Conservation (phyloP, 2,113 vertebrate genomes). For the Petaurus breviceps region DNA sequence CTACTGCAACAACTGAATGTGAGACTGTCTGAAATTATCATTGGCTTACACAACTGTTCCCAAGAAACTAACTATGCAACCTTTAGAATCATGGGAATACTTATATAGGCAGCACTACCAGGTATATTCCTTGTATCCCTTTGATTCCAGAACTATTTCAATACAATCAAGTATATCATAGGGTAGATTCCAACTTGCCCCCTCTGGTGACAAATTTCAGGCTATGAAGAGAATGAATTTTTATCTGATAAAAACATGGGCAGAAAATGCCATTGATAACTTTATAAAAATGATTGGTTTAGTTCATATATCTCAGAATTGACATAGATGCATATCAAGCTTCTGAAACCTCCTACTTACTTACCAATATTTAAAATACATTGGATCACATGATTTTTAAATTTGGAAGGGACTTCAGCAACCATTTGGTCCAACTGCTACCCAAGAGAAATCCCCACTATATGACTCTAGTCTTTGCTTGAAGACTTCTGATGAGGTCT, state of each 20-base stretch:
- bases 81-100: not conserved
- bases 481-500: not conserved
- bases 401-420: not conserved
- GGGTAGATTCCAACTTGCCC: not conserved
- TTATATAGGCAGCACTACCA: not conserved
- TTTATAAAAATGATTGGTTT: conserved; percentile 13
- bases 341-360: not conserved
- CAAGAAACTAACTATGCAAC: not conserved
- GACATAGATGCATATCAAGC: conserved; percentile 36
- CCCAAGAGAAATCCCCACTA: not conserved
- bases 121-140: not conserved
- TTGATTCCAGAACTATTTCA: not conserved
- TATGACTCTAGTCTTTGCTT: not conserved
- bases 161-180: not conserved
- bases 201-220: not conserved
- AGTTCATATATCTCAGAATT: not conserved
- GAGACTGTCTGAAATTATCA: conserved; percentile 83
- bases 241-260: not conserved
- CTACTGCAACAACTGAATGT: conserved; percentile 91
- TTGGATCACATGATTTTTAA: not conserved
- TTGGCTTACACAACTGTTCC: not conserved
- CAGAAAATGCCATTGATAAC: not conserved
- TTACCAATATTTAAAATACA: conserved; percentile 2
- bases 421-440: not conserved
- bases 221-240: not conserved